Conservation (phyloP, 2,113 vertebrate species). For the Chamaea fasciata region DNA sequence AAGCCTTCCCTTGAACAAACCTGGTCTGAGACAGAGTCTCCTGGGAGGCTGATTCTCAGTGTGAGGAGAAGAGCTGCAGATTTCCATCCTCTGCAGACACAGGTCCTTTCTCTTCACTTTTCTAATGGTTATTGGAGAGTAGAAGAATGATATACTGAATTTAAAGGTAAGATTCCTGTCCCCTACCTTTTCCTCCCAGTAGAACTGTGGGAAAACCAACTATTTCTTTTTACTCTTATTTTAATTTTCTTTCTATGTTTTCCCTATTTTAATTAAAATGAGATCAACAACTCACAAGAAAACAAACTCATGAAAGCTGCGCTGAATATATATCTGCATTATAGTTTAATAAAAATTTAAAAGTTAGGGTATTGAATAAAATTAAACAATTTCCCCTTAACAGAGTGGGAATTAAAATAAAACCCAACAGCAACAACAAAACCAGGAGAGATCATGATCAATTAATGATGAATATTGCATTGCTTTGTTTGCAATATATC, state of each 20-base stretch:
- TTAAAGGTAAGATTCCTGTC: not conserved
- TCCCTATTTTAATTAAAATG: slow-evolving; percentile 48
- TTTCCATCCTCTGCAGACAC: not conserved
- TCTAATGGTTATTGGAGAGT: not conserved
- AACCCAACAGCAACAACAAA: slow-evolving; percentile 27
- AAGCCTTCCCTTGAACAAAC: slow-evolving; percentile 3
- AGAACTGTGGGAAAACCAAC: not conserved
- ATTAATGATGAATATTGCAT: slow-evolving; percentile 56
- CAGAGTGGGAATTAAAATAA: slow-evolving; percentile 22
- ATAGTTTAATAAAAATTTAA: slow-evolving; percentile 11
- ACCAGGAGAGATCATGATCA: slow-evolving; percentile 34
- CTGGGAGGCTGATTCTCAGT: not conserved
- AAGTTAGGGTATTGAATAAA: slow-evolving; percentile 45
- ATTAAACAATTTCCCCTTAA: slow-evolving; percentile 20
- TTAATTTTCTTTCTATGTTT: not conserved
- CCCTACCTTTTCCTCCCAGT: not conserved
- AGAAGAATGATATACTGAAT: not conserved
- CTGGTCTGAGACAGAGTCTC: not conserved
- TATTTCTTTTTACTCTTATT: not conserved
- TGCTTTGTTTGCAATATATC: slow-evolving; percentile 51
- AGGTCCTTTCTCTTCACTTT: not conserved
- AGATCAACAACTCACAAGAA: slow-evolving; percentile 11
- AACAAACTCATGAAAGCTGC: not conserved
- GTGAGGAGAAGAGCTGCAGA: not conserved
- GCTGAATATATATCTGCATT: slow-evolving; percentile 31